Base-by-base conservation (phyloP, 1,140 invertebrate species). In the Tetraneura akinire region DNA sequence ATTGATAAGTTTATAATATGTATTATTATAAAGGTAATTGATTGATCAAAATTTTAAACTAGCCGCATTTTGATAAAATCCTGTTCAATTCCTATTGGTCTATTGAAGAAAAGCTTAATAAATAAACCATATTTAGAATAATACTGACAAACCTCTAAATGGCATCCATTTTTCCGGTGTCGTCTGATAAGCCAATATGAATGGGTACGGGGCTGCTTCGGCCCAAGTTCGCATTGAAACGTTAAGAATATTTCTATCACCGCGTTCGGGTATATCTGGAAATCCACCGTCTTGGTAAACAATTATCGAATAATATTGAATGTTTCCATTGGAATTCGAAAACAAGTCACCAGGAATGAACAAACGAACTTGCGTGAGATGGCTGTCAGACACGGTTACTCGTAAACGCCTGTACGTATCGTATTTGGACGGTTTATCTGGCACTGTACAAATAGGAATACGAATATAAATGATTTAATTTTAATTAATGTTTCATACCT, bases 121-220 rank as follows among this genome's bases (percentile, higher is more conserved):
- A n/a, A n/a, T n/a, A n/a, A n/a, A n/a, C n/a, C n/a, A n/a, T n/a
- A n/a, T n/a, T n/a, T n/a, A n/a, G n/a, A n/a, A n/a, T n/a, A n/a
- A n/a, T n/a, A n/a, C n/a, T n/a, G n/a, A n/a, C n/a, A n/a, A 3
- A 78, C 73, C 23, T 78, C 37, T 70, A 26, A 80, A 80, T 6
- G 78, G 78, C 45, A 68, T 80, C 78, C 78, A 80, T 11, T 16
- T 10, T 11, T 66, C 26, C 3, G 78, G 60, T 1, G 78, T 68
- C 0, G 62, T 70, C 18, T 80, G 78, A 3, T 80, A 80, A 9
- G 45, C 62, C 45, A 68, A 11, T 68, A 80, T 80, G 32, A 80
- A 68, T 14, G 45, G 60, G 37, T 51, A 80, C 42, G 78, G 47
- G 5, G 62, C 23, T 2, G 62, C 62, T 21, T 66, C 45, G 0